Evolutionary conservation across 2,888 invertebrate species (phyloP).

Genomic region (Megaustenia siamemsis): DNA sequence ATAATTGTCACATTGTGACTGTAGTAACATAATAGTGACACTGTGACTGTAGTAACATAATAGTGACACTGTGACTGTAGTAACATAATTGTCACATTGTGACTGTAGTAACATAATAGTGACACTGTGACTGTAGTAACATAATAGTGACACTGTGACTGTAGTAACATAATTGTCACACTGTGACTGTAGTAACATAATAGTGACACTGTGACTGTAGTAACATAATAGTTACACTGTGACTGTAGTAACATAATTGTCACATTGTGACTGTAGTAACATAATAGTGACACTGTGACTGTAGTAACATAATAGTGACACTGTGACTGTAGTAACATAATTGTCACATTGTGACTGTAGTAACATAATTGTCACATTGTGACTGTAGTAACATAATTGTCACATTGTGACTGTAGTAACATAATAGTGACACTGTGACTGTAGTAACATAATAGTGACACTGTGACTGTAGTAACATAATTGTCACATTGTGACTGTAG

Average conservation of each 20-base stretch:
- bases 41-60: background rate
- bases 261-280: background rate
- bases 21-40: background rate
- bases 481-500: background rate
- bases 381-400: background rate
- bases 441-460: background rate
- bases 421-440: background rate
- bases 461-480: background rate
- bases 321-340: background rate
- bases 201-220: background rate
- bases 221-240: background rate
- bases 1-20: background rate
- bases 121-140: background rate
- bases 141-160: background rate
- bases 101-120: background rate
- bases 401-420: background rate
- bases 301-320: background rate
- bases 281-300: background rate
- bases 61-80: background rate
- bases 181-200: background rate
- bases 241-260: background rate
- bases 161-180: background rate
- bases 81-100: background rate
- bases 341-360: background rate
- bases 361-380: background rate